phyloP scores from a whole-genome alignment of 2,797 vertebrate species.

The Sebastes paucispinis region DNA sequence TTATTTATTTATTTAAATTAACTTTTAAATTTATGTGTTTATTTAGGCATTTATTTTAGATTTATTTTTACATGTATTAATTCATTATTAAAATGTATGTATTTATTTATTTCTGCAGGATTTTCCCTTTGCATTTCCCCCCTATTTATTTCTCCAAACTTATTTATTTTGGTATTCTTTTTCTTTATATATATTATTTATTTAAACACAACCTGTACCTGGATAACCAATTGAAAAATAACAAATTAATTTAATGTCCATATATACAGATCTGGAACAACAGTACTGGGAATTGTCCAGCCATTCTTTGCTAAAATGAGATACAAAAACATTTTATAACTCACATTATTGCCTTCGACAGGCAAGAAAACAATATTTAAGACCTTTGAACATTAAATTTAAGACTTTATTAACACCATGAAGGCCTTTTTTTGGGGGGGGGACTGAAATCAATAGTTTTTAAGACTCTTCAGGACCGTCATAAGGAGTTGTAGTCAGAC shows the following conservation, averaged over 20 bases:
- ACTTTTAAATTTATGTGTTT: no score
- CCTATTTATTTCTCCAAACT: no score
- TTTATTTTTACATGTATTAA: no score
- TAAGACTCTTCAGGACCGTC: not conserved
- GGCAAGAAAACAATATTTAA: not conserved
- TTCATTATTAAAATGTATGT: no score
- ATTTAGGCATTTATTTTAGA: no score
- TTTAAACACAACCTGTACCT: not conserved
- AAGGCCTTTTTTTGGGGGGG: not conserved
- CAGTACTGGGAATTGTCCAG: not conserved
- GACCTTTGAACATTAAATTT: not conserved
- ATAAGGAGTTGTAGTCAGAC: slow-evolving; percentile 9
- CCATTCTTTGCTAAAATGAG: not conserved
- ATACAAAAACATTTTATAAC: not conserved
- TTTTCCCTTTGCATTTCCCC: no score
- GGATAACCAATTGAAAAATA: not conserved
- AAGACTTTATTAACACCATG: not conserved
- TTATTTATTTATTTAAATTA: no score
- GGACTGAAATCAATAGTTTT: not conserved
- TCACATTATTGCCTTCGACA: not conserved
- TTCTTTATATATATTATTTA: not conserved
- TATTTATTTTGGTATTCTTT: no score
- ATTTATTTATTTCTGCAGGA: no score
- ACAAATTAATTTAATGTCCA: not conserved
- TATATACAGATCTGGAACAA: not conserved